Conservation (phyloP, 2,113 vertebrate genomes). For the Pterocles burchelli region DNA sequence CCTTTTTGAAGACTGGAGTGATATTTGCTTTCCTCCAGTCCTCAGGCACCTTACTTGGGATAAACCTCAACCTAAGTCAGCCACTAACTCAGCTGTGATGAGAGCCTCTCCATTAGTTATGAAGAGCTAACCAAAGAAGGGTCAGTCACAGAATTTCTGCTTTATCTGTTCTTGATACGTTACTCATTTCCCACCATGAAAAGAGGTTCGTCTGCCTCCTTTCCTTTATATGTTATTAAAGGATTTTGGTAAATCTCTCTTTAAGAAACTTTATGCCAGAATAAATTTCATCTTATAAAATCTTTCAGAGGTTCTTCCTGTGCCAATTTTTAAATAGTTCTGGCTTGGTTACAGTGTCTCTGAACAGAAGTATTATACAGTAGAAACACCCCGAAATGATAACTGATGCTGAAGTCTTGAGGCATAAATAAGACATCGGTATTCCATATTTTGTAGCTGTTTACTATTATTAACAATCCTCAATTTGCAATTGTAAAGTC, state of each 20-base stretch:
- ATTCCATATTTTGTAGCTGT: not conserved
- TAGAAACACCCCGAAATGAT: not conserved
- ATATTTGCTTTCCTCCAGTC: too few relatives aligned
- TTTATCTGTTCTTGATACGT: not conserved
- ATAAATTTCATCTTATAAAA: not conserved
- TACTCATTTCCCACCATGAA: not conserved
- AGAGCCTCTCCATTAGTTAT: not conserved
- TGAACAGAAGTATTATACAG: not conserved
- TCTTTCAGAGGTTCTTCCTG: not conserved
- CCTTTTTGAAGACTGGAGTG: too few relatives aligned
- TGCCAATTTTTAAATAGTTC: not conserved
- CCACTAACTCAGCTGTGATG: not conserved
- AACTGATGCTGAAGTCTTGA: not conserved
- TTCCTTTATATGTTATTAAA: not conserved
- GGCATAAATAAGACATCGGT: not conserved
- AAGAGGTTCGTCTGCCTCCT: not conserved
- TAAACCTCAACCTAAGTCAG: not conserved
- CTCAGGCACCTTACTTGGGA: not conserved
- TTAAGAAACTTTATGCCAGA: not conserved
- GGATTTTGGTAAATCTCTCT: not conserved
- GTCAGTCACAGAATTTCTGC: not conserved
- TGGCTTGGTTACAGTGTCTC: not conserved
- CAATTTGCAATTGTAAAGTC: not conserved
- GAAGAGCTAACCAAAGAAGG: not conserved
- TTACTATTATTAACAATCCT: not conserved